A percentile compares a stretch with the other conserved stretches of the same genome.
These are phyloP conservation scores for Meandrina meandrites DNA, from an alignment of 92 coral and sea anemone species.

Conservation along the genomic window DNA sequence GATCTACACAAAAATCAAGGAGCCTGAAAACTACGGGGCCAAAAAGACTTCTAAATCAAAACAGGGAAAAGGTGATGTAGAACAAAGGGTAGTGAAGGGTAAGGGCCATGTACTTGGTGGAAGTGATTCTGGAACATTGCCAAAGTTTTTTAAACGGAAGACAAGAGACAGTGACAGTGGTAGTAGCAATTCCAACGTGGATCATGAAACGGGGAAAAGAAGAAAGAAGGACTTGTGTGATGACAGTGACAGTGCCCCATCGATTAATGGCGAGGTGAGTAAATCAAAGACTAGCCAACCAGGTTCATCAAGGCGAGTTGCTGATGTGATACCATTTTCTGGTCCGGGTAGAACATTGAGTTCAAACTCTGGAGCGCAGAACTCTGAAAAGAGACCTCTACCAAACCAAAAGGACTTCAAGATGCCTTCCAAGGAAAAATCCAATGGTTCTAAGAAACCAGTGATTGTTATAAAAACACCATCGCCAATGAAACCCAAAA, in stretches of 20 bases:
- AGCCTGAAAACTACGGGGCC: conserved; percentile 92
- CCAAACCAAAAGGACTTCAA: background rate
- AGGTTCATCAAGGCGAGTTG: conserved; percentile 23
- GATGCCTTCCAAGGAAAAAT: background rate
- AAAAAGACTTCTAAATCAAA: conserved; percentile 59
- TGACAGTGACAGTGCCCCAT: background rate
- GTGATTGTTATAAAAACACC: conserved; percentile 21
- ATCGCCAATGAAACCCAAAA: conserved; percentile 35
- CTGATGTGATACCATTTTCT: conserved; percentile 65
- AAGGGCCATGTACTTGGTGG: conserved; percentile 34
- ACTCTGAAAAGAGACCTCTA: background rate
- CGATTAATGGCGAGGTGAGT: background rate
- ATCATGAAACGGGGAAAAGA: conserved; percentile 10
- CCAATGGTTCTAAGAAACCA: background rate
- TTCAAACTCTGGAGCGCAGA: conserved; percentile 20
- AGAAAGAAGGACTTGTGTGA: conserved; percentile 34
- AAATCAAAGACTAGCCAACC: conserved; percentile 24
- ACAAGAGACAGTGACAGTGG: conserved; percentile 32
- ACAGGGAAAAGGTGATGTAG: conserved; percentile 12
- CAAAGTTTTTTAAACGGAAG: conserved; percentile 42
- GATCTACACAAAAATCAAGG: conserved; percentile 85
- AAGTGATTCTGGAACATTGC: conserved; percentile 34
- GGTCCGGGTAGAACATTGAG: conserved; percentile 82
- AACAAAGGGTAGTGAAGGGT: conserved; percentile 1
- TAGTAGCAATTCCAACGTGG: conserved; percentile 17